These are phyloP conservation scores for Chrysotoxum bicinctum DNA, from an alignment of 2,888 invertebrate genomes.

Conservation along the genomic window DNA sequence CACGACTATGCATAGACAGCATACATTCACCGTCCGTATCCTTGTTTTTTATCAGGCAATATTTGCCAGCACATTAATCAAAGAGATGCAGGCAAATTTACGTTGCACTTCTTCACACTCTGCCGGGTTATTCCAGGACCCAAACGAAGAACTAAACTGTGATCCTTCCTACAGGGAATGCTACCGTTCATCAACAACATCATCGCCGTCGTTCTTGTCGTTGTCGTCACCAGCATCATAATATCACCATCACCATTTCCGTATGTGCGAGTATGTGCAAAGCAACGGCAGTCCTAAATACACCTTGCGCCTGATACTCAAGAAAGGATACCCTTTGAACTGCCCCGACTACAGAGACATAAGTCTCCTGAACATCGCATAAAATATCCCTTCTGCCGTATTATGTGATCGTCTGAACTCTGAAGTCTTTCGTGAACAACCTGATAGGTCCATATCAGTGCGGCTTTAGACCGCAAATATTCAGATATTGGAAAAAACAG, in stretches of 20 bases:
- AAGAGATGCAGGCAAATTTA: slow-evolving; percentile 75
- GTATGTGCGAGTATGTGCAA: background rate
- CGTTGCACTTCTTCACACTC: slow-evolving; percentile 75
- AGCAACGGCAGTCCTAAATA: background rate
- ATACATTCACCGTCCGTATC: slow-evolving; percentile 33
- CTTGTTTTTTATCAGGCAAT: slow-evolving; percentile 74
- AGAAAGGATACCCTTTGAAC: too few species aligned
- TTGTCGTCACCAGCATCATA: slow-evolving; percentile 31
- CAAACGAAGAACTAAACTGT: slow-evolving; percentile 51
- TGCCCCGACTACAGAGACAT: too few species aligned
- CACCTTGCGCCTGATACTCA: background rate
- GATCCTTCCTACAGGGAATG: slow-evolving; percentile 19
- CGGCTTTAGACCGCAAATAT: too few species aligned
- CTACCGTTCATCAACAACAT: slow-evolving; percentile 64
- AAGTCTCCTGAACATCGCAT: too few species aligned
- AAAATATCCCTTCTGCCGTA: too few species aligned
- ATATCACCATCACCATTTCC: slow-evolving; percentile 21
- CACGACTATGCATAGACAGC: slow-evolving; percentile 18
- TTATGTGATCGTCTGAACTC: too few species aligned
- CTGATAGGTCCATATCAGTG: too few species aligned
- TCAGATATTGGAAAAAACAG: too few species aligned
- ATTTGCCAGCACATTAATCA: slow-evolving; percentile 76
- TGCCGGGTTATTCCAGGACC: slow-evolving; percentile 69
- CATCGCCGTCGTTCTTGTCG: slow-evolving; percentile 39
- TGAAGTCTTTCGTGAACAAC: too few species aligned